Conservation (phyloP, 2,113 vertebrate species). For the Cololabis saira region DNA sequence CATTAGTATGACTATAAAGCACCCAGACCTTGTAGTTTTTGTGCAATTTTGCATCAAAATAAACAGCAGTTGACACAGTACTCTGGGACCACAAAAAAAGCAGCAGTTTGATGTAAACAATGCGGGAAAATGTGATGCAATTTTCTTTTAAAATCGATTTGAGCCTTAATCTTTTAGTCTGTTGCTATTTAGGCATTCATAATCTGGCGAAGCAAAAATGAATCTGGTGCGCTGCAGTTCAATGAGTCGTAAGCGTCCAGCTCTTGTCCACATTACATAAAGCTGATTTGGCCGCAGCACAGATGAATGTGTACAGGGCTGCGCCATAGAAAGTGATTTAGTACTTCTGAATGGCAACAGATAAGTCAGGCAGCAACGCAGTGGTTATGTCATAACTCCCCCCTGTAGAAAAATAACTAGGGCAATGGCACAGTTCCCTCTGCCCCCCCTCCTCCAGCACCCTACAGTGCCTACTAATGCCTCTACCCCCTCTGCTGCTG, state of each 20-base stretch:
- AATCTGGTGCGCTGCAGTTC: conserved; percentile 37
- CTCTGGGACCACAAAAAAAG: too few relatives aligned
- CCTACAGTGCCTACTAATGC: conserved; percentile 28
- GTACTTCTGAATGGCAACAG: conserved; percentile 51
- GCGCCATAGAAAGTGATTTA: conserved; percentile 54
- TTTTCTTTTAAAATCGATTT: not conserved
- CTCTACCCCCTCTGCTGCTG: conserved; percentile 16
- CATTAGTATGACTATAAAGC: too few relatives aligned
- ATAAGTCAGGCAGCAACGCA: conserved; percentile 57
- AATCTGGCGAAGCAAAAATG: conserved; percentile 7
- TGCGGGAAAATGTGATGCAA: not conserved
- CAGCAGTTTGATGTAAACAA: too few relatives aligned
- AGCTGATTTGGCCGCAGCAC: conserved; percentile 51
- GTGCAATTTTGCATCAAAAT: too few relatives aligned
- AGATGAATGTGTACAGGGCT: conserved; percentile 45
- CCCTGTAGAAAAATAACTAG: conserved; percentile 70
- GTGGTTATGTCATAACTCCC: conserved; percentile 75
- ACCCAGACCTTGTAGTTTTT: too few relatives aligned
- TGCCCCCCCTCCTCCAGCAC: conserved; percentile 5
- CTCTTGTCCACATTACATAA: conserved; percentile 62
- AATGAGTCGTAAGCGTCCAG: conserved; percentile 49
- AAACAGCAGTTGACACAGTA: too few relatives aligned
- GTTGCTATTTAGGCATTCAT: conserved; percentile 12
- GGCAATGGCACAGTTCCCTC: conserved; percentile 71
- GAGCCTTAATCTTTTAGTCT: too few relatives aligned